Evolutionary conservation across 2,888 invertebrate genomes (phyloP), one percentile per base, ranked within the genome.

Genomic region (Choreutis nemorana): DNA sequence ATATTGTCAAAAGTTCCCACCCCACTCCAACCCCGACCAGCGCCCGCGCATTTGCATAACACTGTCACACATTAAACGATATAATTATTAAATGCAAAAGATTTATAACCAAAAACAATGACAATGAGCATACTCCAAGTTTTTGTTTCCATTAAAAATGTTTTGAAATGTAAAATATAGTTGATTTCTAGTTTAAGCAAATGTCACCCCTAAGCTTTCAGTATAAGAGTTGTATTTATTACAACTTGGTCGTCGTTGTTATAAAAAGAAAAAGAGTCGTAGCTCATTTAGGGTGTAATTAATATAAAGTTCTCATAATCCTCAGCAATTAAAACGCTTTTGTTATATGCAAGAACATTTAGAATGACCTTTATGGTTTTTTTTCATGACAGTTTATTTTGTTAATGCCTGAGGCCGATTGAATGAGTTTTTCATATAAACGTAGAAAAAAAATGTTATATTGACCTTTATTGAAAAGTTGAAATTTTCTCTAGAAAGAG

Each of bases 61-160:
- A 65, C 66, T 77, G 75, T 77, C 75, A 66, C 62, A 65, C 58
- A 66, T 66, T 67, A 72, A 73, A 73, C 63, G 55, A 53, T 57
- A 62, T 75, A 75, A 77, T 77, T 73, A 75, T 55, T 48, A 61
- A 59, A 58, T 57, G 54, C 56, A 64, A 61, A 64, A 77, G 70
- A 78, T 78, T 78, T 78, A 78, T 77, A 53, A 67, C 51, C 44
- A 67, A 66, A 75, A 71, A 78, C 78, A 77, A 78, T 59, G 48
- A 46, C 37, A 37, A 47, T 56, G 45, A 65, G 55, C 45, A 47
- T 52, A 31, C 51, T 58, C 48, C 62, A 70, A 68, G 66, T 70
- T 62, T 68, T 67, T 62, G 62, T 68, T 60, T 61, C 52, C 41
- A 52, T 55, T 38, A 41, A 41, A 41, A 39, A 45, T 44, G 50